Base-by-base conservation (phyloP, 1,140 invertebrate species). In the Cydia strobilella region DNA sequence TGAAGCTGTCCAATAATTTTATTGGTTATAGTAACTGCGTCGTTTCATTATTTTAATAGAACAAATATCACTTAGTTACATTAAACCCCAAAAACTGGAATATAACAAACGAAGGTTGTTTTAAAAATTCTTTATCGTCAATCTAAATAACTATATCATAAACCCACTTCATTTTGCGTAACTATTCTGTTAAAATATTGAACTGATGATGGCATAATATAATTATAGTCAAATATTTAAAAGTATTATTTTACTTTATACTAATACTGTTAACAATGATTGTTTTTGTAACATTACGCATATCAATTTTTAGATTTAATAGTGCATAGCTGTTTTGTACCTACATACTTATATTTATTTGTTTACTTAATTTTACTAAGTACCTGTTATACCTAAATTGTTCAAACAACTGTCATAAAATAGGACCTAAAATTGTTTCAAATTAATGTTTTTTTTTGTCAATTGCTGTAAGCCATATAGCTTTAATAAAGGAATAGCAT, bases 211-310 rank as follows among this genome's bases (percentile, higher is more conserved):
- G 7, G 0, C 7, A 35, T 35, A 35, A 35, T 7, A 27, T 2
- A 2, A 27, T 27, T n/a, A 27, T 35, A 35, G 6, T 35, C 6
- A 7, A 35, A 35, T 9, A 35, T 35, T 27, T 27, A 27, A 27
- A 39, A 39, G 7, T 39, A 39, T 48, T 48, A 48, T 51, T 51
- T 18, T 18, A 76, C 42, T 59, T 73, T 51, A 65, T 75, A 74
- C 20, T 42, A 25, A 66, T 75, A 27, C 27, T 45, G 12, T 35
- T 66, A 66, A 35, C n/a, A 31, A 66, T 66, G 35, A 39, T 10
- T 35, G 4, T 27, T 2, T 63, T 25, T 20, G 9, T 62, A 51
- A 51, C 13, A 51, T 51, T n/a, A n/a, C 48, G 48, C n/a, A 51
- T 51, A 51, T 51, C 48, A 18, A 51, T 1, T 51, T 2, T 7